Base-by-base conservation (phyloP, 2,888 invertebrate genomes). In the Autographa pulchrina region DNA sequence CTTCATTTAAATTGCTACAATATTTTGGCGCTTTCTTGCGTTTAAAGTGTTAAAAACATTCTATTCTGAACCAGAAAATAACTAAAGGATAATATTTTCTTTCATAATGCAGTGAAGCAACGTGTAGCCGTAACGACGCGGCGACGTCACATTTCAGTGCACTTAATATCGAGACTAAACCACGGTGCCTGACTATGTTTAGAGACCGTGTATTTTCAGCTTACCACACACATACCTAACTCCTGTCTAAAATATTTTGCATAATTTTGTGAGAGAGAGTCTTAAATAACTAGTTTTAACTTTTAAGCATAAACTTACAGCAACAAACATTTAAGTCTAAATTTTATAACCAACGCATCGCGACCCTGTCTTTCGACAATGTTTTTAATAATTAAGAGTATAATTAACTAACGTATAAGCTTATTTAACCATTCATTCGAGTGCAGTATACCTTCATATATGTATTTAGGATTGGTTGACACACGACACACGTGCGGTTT, bases 171-270 rank as follows among this genome's bases (percentile, higher is more conserved):
- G 20, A 56, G 54, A 56, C 54, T 56, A 56, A 56, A 56, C 48
- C 48, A 56, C 54, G 25, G 54, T 56, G 25, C 54, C 54, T 54
- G 48, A 48, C 48, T 48, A 48, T 48, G 48, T 48, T 48, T 48
- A 48, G 48, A 48, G 48, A 16, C 48, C 48, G 48, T n/a, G 48
- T 48, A 48, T 48, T 48, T 48, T n/a, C 48, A 48, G 48, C n/a
- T 48, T n/a, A n/a, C 48, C n/a, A n/a, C 48, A n/a, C 48, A 48
- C 48, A 48, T 7, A 48, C n/a, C 48, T 48, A n/a, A 48, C n/a
- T n/a, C 4, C n/a, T 48, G 14, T n/a, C n/a, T 16, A 48, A 48
- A 48, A 48, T n/a, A 48, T 48, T 16, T 48, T 48, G n/a, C n/a
- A 48, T 11, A 48, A 48, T 48, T n/a, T n/a, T n/a, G 48, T 6